Percentiles rank a stretch among this genome's conserved stretches.
Evolutionary conservation across 2,888 invertebrate species (phyloP).

Genomic region (Epinotia brunnichana): DNA sequence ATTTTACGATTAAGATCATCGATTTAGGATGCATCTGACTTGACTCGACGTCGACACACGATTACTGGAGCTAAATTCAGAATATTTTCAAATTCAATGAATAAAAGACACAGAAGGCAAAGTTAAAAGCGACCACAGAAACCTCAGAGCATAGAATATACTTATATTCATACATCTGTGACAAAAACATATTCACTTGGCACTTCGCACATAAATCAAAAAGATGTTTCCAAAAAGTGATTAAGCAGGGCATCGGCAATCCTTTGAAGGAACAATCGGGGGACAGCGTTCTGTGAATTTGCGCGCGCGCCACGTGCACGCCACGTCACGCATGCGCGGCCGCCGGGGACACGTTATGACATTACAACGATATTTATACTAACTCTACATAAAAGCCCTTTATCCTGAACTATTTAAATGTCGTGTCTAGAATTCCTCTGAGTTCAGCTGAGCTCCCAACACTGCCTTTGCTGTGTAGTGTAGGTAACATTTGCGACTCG

Average conservation of each 20-base stretch:
- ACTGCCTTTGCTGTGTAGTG: too few relatives aligned
- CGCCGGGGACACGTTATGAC: background rate
- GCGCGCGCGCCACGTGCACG: constrained; percentile 45
- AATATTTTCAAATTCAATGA: constrained; percentile 1
- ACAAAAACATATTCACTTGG: constrained; percentile 12
- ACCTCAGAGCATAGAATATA: too few relatives aligned
- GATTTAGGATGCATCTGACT: background rate
- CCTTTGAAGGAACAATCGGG: constrained; percentile 36
- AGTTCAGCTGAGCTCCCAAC: too few relatives aligned
- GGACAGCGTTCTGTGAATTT: constrained; percentile 28
- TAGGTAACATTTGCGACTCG: too few relatives aligned
- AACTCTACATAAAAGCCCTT: too few relatives aligned
- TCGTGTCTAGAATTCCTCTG: too few relatives aligned
- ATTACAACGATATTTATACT: background rate
- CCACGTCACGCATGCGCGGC: constrained; percentile 21
- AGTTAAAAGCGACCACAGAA: constrained; percentile 6
- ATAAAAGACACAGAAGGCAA: background rate
- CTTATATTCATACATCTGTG: too few relatives aligned
- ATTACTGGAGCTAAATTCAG: background rate
- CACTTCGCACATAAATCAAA: constrained; percentile 36
- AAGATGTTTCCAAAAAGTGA: constrained; percentile 44
- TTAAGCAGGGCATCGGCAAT: constrained; percentile 30
- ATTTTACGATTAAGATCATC: background rate
- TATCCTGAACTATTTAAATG: too few relatives aligned
- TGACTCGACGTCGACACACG: background rate